Conservation (phyloP, 1,140 invertebrate species). For the Oryzaephilus surinamensis region DNA sequence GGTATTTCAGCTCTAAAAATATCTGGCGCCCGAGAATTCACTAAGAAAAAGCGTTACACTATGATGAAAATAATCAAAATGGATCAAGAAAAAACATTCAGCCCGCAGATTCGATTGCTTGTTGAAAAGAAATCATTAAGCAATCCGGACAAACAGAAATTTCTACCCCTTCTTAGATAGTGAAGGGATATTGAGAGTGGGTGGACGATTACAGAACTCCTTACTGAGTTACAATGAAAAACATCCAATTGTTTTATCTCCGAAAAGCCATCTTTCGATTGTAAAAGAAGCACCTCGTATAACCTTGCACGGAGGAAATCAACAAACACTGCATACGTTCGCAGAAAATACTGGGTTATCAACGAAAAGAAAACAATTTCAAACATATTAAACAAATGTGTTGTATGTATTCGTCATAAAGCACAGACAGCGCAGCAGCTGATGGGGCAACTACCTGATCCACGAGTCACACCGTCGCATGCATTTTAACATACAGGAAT, state of each 20-base stretch:
- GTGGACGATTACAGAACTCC: slow-evolving; percentile 22
- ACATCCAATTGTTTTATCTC: slow-evolving; percentile 21
- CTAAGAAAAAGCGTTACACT: too few relatives aligned
- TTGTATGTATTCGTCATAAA: neutral
- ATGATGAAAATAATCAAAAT: too few relatives aligned
- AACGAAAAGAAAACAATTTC: neutral
- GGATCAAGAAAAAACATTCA: too few relatives aligned
- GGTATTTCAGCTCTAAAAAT: too few relatives aligned
- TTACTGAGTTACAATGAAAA: slow-evolving; percentile 16
- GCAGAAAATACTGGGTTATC: slow-evolving; percentile 1
- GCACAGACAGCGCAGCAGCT: neutral
- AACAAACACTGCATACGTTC: neutral
- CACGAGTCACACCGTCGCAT: slow-evolving; percentile 31
- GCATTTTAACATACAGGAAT: too few relatives aligned
- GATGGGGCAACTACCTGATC: slow-evolving; percentile 14
- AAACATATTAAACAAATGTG: neutral
- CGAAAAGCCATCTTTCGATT: too few relatives aligned
- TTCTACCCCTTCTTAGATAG: too few relatives aligned
- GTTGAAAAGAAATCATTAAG: too few relatives aligned
- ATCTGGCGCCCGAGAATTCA: too few relatives aligned
- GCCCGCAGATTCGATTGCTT: too few relatives aligned
- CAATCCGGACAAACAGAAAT: too few relatives aligned
- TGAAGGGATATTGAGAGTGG: slow-evolving; percentile 18
- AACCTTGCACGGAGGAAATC: neutral
- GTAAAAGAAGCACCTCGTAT: too few relatives aligned